A percentile compares a stretch with the other conserved stretches of the same genome.
These are phyloP conservation scores for Riptortus pedestris DNA, from an alignment of 1,140 invertebrate genomes.

Conservation along the genomic window DNA sequence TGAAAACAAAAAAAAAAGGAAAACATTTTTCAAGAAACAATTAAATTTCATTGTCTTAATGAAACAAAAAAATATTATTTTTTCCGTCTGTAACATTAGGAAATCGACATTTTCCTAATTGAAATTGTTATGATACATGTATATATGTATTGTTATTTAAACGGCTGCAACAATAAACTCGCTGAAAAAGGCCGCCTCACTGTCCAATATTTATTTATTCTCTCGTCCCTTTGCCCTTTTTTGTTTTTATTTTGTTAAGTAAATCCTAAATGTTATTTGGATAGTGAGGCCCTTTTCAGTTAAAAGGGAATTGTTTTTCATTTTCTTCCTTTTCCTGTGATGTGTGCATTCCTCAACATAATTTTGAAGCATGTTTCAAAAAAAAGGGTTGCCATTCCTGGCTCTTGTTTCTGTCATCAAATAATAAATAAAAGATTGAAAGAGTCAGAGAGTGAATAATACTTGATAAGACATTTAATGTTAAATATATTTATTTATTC, in stretches of 20 bases:
- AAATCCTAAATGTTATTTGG: not conserved
- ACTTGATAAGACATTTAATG: too few relatives aligned
- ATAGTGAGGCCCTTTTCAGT: slow-evolving; percentile 1
- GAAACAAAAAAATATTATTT: too few relatives aligned
- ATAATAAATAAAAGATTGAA: too few relatives aligned
- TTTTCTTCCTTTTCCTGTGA: not conserved
- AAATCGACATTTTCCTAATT: not conserved
- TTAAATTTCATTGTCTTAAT: too few relatives aligned
- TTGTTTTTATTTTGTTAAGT: not conserved
- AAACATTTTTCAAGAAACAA: too few relatives aligned
- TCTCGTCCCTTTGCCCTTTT: not conserved
- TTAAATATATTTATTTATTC: too few relatives aligned
- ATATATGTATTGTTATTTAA: slow-evolving; percentile 5
- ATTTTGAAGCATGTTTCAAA: too few relatives aligned
- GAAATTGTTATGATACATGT: slow-evolving; percentile 4
- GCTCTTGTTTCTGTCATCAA: too few relatives aligned
- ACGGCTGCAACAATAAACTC: not conserved
- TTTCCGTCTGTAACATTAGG: not conserved
- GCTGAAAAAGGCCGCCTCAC: not conserved
- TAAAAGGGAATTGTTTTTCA: not conserved
- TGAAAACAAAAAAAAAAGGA: not conserved
- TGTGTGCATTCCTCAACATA: too few relatives aligned
- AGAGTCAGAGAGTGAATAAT: too few relatives aligned
- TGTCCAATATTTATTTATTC: not conserved
- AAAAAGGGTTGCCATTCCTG: too few relatives aligned